Evolutionary conservation across 2,113 vertebrate species (phyloP), one percentile per base, ranked within the genome.

Genomic region (Bos javanicus): DNA sequence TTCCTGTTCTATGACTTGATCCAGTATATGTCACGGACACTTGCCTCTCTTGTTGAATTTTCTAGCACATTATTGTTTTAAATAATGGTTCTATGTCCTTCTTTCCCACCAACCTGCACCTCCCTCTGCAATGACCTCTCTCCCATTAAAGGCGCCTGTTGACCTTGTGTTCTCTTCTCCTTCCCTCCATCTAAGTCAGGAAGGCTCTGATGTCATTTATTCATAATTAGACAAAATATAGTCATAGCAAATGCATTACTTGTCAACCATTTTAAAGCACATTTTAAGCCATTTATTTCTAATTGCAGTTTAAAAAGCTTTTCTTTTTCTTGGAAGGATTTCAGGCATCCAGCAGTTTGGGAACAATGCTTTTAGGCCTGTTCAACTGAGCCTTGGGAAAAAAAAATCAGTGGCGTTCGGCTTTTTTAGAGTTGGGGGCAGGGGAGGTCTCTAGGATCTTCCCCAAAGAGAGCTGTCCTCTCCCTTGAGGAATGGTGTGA

Each of bases 261-360:
- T 97, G 57, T 88, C 64, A 94, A n/a, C 88, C 62, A 87, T 84
- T 95, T 96, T 87, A 94, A 93, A 94, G 94, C 62, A 67, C 85
- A 89, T 81, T 96, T 94, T 62, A 96, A 97, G 9, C 96, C 93
- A 92, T 90, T 97, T 97, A 92, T 94, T 97, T 94, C 78, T 96
- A 93, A 96, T 93, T 95, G 54, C 36, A 36, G 60, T 94, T 97
- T 97, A 94, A 97, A 94, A 98, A 95, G 26, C 60, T 93, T 97
- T 95, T 84, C 48, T 91, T 81, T 74, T 80, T 54, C 64, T 92
- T 78, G 84, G 81, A 82, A 93, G 86, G 90, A 94, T 96, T 97
- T 96, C 21, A 97, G 76, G 52, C 80, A 92, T 89, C 30, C 59
- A 59, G 46, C 21, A 88, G 36, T 93, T 95, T 52, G n/a, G 82